Percentiles rank a stretch among this genome's conserved stretches.
Conservation (phyloP, 2,888 invertebrate genomes). For the Hemaris fuciformis region DNA sequence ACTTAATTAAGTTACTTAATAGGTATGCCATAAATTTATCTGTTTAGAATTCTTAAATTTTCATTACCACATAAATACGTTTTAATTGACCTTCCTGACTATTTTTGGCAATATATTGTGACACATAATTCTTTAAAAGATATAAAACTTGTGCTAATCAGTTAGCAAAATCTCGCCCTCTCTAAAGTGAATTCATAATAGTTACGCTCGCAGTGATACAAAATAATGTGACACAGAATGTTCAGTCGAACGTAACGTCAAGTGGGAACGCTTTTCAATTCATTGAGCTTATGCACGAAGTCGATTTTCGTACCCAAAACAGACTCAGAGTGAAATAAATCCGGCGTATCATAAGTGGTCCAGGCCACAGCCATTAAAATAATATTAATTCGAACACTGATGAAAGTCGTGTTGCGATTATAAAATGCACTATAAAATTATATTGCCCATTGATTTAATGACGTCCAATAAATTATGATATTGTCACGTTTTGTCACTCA, state of each 20-base stretch:
- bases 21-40: not conserved
- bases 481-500: slow-evolving; percentile 5
- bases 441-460: not conserved
- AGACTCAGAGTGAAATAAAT: not conserved
- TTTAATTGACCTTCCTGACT: not conserved
- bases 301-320: not conserved
- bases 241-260: not conserved
- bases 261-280: not conserved
- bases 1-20: not conserved
- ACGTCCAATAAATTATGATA: not conserved
- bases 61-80: not conserved
- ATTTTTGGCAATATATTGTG: not conserved
- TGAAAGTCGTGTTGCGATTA: slow-evolving; percentile 2
- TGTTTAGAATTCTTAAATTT: not conserved
- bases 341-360: not conserved
- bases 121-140: not conserved
- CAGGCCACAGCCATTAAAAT: not conserved
- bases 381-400: slow-evolving; percentile 3
- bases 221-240: not conserved
- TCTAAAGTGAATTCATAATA: not conserved
- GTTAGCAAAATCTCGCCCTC: not conserved
- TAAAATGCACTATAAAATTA: slow-evolving; percentile 6
- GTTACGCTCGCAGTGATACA: not conserved
- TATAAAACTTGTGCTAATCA: not conserved
- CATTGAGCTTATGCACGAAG: not conserved